Conservation (phyloP, 92 coral and sea anemone species). For the Virgularia gustaviana region DNA sequence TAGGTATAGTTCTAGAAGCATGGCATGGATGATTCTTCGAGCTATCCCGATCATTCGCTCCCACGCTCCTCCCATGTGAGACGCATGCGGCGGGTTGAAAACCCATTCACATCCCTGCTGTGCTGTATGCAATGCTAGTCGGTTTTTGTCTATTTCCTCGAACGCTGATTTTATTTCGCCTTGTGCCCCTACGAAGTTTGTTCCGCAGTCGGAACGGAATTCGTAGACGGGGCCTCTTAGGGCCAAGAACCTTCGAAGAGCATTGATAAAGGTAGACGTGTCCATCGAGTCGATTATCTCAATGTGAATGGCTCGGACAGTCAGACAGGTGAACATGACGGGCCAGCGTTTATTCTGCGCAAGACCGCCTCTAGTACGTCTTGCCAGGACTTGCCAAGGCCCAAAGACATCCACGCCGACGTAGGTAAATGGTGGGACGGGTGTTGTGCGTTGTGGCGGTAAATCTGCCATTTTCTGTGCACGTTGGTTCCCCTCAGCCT, state of each 20-base stretch:
- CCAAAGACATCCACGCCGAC: conserved; percentile 37
- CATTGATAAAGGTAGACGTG: conserved; percentile 35
- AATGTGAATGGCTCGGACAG: conserved; percentile 29
- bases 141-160: too few species aligned
- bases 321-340: conserved; percentile 43
- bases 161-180: too few species aligned
- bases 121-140: too few species aligned
- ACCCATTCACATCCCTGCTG: not conserved
- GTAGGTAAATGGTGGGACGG: conserved; percentile 33
- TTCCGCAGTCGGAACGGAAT: too few species aligned
- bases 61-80: too few species aligned
- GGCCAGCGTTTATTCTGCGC: conserved; percentile 49
- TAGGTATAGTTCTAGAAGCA: conserved; percentile 31
- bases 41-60: conserved; percentile 14
- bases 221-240: too few species aligned
- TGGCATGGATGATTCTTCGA: conserved; percentile 19
- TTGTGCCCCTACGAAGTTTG: too few species aligned
- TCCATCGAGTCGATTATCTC: conserved; percentile 51
- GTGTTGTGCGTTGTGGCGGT: conserved; percentile 26
- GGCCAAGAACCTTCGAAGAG: conserved; percentile 43
- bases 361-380: conserved; percentile 39
- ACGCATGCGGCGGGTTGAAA: not conserved
- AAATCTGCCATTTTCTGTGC: conserved; percentile 45
- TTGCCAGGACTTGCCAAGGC: conserved; percentile 35
- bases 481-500: conserved; percentile 30